These are phyloP conservation scores for Microctonus aethiopoides DNA, from an alignment of 2,888 invertebrate genomes.

Conservation along the genomic window DNA sequence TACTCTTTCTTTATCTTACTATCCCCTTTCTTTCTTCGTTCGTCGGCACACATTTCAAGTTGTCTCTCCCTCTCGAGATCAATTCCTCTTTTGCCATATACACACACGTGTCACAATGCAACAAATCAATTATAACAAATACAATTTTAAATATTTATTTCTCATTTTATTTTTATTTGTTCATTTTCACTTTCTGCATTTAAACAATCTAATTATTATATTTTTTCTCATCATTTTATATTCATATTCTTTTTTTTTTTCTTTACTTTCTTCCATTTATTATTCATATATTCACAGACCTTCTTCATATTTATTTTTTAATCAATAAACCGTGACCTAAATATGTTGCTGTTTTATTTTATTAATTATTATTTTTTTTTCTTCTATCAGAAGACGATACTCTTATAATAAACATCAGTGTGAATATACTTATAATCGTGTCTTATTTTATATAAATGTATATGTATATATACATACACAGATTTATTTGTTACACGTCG, in stretches of 20 bases:
- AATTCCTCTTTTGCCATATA: not conserved
- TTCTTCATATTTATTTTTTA: not conserved
- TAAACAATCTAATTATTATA: slow-evolving; percentile 2
- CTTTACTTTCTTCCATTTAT: not conserved
- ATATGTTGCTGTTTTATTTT: not conserved
- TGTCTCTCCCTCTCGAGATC: not conserved
- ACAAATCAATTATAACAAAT: too few relatives aligned
- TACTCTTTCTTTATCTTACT: slow-evolving; percentile 27
- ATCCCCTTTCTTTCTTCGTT: slow-evolving; percentile 1
- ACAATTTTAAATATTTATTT: too few relatives aligned
- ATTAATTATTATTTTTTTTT: not conserved
- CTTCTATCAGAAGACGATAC: not conserved
- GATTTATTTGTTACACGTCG: not conserved
- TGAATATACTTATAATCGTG: not conserved
- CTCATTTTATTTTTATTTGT: too few relatives aligned
- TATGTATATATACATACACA: not conserved
- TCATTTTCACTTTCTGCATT: slow-evolving; percentile 2
- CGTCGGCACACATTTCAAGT: slow-evolving; percentile 15
- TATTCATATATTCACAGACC: not conserved
- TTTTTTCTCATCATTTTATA: slow-evolving; percentile 1
- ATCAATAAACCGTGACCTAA: not conserved
- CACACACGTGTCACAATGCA: too few relatives aligned
- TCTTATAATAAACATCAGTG: not conserved
- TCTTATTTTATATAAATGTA: not conserved
- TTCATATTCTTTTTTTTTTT: not conserved